phyloP scores from a whole-genome alignment of 2,113 vertebrate genomes.

The Microtus richardsoni region DNA sequence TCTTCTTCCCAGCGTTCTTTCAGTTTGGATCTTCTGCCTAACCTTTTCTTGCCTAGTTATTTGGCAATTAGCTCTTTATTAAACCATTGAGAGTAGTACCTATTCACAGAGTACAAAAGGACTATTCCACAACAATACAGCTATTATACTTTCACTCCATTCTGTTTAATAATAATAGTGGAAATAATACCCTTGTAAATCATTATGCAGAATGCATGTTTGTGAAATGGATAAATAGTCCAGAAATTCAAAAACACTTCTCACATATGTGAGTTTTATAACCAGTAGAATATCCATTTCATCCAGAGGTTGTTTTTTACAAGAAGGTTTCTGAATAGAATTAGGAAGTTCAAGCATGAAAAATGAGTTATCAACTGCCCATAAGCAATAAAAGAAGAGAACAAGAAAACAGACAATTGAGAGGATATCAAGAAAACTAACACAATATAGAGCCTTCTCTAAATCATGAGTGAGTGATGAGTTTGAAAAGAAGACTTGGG shows the following conservation, averaged over 20 bases:
- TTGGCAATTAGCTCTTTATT: too few species aligned
- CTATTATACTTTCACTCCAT: not conserved
- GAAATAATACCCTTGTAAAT: not conserved
- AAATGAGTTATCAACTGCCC: rapidly evolving
- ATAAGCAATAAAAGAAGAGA: not conserved
- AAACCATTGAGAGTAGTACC: too few species aligned
- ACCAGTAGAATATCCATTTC: not conserved
- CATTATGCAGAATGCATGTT: not conserved
- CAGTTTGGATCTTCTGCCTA: too few species aligned
- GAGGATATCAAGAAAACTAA: not conserved
- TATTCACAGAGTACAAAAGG: not conserved
- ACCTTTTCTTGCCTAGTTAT: too few species aligned
- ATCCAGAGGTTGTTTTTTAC: not conserved
- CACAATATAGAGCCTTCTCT: not conserved
- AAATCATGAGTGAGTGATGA: not conserved
- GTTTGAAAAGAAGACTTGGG: not conserved
- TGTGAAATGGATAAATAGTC: not conserved
- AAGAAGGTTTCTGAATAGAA: not conserved
- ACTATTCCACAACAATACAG: not conserved
- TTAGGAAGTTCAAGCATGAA: not conserved
- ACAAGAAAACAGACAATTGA: not conserved
- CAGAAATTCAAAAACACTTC: not conserved
- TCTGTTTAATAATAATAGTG: not conserved
- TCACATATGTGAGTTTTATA: not conserved
- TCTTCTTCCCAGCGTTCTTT: not conserved